Percentiles rank a stretch among this genome's conserved stretches.
Evolutionary conservation across 2,888 invertebrate species (phyloP).

Genomic region (Ischnus inquisitorius): DNA sequence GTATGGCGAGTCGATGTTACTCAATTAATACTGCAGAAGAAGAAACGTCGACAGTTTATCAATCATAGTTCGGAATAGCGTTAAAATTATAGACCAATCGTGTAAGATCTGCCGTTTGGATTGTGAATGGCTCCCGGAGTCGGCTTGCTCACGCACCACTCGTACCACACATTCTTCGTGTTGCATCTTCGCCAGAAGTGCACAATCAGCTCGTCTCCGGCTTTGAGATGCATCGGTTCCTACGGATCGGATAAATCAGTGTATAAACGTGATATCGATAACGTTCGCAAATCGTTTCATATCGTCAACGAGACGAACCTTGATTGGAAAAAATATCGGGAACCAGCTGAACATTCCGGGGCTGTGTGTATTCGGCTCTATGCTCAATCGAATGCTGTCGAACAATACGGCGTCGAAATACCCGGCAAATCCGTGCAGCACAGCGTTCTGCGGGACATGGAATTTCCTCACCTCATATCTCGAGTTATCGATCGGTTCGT

Average conservation of each 20-base stretch:
- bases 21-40: conserved; percentile 41
- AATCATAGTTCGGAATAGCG: conserved; percentile 21
- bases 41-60: background rate
- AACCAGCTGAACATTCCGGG: conserved; percentile 99
- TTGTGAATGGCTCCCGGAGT: conserved; percentile 89
- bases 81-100: conserved; percentile 87
- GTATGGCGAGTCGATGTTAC: conserved; percentile 27
- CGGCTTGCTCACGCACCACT: conserved; percentile 93
- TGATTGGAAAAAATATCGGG: conserved; percentile 96
- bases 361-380: conserved; percentile 95
- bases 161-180: conserved; percentile 96
- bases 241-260: conserved; percentile 77
- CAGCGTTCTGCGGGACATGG: conserved; percentile 90
- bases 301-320: conserved; percentile 86
- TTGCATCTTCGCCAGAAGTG: conserved; percentile 95
- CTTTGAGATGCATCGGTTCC: conserved; percentile 91
- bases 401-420: conserved; percentile 97
- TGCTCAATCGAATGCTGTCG: conserved; percentile 94
- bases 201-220: conserved; percentile 91
- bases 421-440: conserved; percentile 97
- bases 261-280: conserved; percentile 22
- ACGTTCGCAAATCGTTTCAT: conserved; percentile 23
- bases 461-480: conserved; percentile 91
- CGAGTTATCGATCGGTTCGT: conserved; percentile 89
- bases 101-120: conserved; percentile 91